A percentile compares a stretch with the other conserved stretches of the same genome.
Evolutionary conservation across 92 coral and sea anemone genomes (phyloP).

Genomic region (Ricordea florida): DNA sequence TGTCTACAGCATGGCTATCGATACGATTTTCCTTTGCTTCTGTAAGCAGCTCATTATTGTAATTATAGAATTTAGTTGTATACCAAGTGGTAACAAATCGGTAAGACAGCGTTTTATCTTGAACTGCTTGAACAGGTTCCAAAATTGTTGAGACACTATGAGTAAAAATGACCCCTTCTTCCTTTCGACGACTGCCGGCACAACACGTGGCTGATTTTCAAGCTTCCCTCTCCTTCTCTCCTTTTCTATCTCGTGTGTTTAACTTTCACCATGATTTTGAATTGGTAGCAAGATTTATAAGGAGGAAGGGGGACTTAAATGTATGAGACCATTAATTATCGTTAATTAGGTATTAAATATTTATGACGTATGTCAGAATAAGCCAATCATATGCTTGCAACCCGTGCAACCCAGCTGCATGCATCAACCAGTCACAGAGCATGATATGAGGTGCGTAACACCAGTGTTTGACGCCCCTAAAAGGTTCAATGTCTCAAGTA

Average conservation of each 20-base stretch:
- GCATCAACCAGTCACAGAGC: no score
- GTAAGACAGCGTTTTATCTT: background rate
- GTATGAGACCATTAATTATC: no score
- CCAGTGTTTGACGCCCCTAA: no score
- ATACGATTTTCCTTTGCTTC: conserved; percentile 95
- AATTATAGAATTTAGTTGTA: background rate
- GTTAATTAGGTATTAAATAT: no score
- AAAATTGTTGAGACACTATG: background rate
- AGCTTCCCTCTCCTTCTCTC: background rate
- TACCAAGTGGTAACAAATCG: background rate
- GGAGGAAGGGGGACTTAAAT: no score
- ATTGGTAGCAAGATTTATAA: no score
- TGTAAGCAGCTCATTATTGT: conserved; percentile 62
- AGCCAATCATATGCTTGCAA: no score
- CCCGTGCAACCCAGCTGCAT: no score
- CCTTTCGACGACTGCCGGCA: background rate
- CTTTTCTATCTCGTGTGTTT: background rate
- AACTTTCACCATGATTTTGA: no score
- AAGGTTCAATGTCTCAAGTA: no score
- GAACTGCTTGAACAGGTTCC: background rate
- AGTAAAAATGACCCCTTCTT: background rate
- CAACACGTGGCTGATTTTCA: background rate
- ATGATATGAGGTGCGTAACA: no score
- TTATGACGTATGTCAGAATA: no score
- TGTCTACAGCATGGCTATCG: conserved; percentile 99